Percentiles rank a stretch among this genome's conserved stretches.
These are phyloP conservation scores for Ginglymostoma cirratum DNA, from an alignment of 2,113 vertebrate genomes.

Conservation along the genomic window DNA sequence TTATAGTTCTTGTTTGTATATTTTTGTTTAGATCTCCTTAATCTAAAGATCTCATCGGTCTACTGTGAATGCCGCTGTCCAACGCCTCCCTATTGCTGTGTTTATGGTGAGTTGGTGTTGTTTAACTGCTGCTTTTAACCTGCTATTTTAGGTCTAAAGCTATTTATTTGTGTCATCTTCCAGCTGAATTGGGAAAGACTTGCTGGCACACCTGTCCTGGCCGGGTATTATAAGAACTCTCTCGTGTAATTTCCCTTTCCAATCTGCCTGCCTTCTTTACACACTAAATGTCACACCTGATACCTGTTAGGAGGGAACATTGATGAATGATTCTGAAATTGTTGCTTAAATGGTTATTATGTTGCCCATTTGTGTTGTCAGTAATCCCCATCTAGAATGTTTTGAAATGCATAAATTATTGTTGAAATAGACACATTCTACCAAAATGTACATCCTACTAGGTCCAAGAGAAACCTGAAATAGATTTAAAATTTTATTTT, in stretches of 20 bases:
- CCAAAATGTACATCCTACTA: neutral
- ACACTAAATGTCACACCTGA: neutral
- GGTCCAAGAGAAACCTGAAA: neutral
- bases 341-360: neutral
- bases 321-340: neutral
- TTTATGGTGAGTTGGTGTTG: neutral
- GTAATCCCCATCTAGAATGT: neutral
- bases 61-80: neutral
- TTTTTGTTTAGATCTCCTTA: neutral
- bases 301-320: neutral
- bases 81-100: neutral
- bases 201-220: neutral
- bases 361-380: neutral
- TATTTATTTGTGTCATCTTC: neutral
- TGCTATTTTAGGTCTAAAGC: neutral
- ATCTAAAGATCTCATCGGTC: neutral
- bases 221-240: conserved; percentile 20
- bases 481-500: no score
- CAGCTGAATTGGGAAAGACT: neutral
- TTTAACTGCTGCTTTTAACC: neutral
- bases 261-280: neutral
- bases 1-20: neutral
- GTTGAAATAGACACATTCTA: neutral
- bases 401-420: neutral
- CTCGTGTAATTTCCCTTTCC: neutral